phyloP scores from a whole-genome alignment of 1,140 invertebrate species.

The Planococcus citri region DNA sequence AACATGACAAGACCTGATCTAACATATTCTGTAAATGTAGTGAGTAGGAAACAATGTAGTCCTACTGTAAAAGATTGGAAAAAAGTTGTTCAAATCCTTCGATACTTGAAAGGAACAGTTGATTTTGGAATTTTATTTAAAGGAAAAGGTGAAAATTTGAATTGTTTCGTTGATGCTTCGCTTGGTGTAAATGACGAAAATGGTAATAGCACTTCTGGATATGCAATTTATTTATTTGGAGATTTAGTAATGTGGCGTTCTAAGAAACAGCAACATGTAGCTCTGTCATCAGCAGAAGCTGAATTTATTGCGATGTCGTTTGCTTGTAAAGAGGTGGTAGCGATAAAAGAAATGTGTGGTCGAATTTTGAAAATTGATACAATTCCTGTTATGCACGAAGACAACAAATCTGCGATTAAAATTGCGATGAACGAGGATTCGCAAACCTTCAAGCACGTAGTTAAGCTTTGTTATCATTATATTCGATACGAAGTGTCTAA shows the following conservation, averaged over 20 bases:
- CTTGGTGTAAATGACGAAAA: constrained; percentile 24
- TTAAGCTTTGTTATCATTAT: constrained; percentile 3
- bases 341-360: constrained; percentile 26
- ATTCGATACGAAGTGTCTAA: neutral
- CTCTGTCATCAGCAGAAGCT: constrained; percentile 32
- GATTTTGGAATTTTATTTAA: constrained; percentile 24
- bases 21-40: constrained; percentile 32
- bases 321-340: constrained; percentile 29
- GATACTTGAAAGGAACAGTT: constrained; percentile 35
- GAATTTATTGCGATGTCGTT: constrained; percentile 32
- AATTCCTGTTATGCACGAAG: neutral
- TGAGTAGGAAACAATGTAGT: constrained; percentile 29
- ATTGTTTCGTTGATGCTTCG: constrained; percentile 27
- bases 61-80: constrained; percentile 31
- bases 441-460: neutral
- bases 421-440: neutral
- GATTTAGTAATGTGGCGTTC: constrained; percentile 30
- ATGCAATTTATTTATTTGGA: constrained; percentile 26
- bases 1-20: constrained; percentile 34
- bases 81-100: constrained; percentile 32
- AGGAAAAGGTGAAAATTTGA: constrained; percentile 18
- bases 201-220: constrained; percentile 28
- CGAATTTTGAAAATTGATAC: neutral
- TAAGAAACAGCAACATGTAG: constrained; percentile 30
- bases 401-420: neutral